Evolutionary conservation across 2,797 vertebrate genomes (phyloP), one percentile per base, ranked within the genome.

Genomic region (Scarus forsteni): DNA sequence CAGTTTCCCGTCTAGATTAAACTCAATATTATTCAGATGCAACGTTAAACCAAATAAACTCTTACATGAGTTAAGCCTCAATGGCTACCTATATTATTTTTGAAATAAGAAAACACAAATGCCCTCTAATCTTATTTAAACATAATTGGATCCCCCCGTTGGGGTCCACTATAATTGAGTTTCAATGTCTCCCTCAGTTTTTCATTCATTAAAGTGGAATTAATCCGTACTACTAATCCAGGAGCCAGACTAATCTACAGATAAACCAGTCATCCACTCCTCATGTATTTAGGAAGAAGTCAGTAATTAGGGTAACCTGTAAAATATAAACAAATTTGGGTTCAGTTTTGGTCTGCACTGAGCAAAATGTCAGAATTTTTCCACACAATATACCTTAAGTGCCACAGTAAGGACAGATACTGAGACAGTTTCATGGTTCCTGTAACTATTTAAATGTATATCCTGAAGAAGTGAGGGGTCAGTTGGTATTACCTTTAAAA

Each of bases 171-270:
- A 54, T 80, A 77, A 82, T 80, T 76, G 54, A 43, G 27, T 55
- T 81, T 77, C 73, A 59, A 80, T 84, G 76, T 69, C 60, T 57
- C 15, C 1, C 60, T 45, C 42, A 73, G 56, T 66, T 78, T 70
- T 60, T 89, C 81, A 85, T 91, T 87, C 67, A 84, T 81, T 88
- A 81, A 79, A 0, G 46, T 67, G 63, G 78, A 77, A 27, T 45
- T 87, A 88, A 90, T 92, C 89, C 85, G 73, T 66, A 76, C 70
- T 73, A 50, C 76, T 93, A 93, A 93, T 93, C 92, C 89, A 82
- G 38, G 64, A 66, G 62, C 78, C 90, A 93, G 92, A 93, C 90
- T 92, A 93, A 93, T 92, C 90, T 87, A 75, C 64, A 78, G 89
- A 91, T 93, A 87, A 90, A 90, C 65, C 63, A 52, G 38, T 53